Base-by-base conservation (phyloP, 2,113 vertebrate genomes). In the Dolichallabes microphthalmus region DNA sequence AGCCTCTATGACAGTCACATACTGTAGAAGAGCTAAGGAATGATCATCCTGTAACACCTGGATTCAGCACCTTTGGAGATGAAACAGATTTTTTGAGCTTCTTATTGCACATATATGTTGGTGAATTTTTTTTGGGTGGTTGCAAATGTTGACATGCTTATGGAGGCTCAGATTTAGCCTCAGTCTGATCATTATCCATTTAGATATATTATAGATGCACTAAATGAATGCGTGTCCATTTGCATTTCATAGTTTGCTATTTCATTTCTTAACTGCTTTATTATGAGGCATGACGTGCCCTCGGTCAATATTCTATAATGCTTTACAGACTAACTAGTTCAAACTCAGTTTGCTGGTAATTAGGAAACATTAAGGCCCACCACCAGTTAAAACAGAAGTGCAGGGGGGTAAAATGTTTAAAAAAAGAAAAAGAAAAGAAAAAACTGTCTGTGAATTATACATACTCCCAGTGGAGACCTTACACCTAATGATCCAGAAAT, bases 401-500 rank as follows among this genome's bases (percentile, higher is more conserved):
- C 82, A 82, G 68, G 30, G 76, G 45, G 32, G 55, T 82, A 86
- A 69, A 55, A 32, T 52, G 35, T 61, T 10, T 45, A 68, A 73
- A 85, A 77, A 3, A 39, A 39, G 39, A 39, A 39, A 3, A 35
- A 35, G 35, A 35, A 39, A 39, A 35, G n/a, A n/a, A 82, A 50
- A 77, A 82, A 74, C 25, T n/a, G 55, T 80, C 82, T 25, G 85
- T 71, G 74, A 88, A 90, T 79, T 84, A 86, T 80, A 71, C 86
- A 58, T 32, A 75, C 74, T 89, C 89, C 85, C 87, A 85, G 87
- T 90, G 82, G 87, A 85, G 80, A 86, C 85, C 87, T 75, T 82
- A 25, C 83, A 35, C 79, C 86, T 86, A 89, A 91, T 90, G 87
- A 84, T 55, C 53, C 86, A 88, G 88, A 81, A 92, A 89, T 63